Evolutionary conservation across 2,797 vertebrate species (phyloP), one percentile per base, ranked within the genome.

Genomic region (Chelonia mydas): DNA sequence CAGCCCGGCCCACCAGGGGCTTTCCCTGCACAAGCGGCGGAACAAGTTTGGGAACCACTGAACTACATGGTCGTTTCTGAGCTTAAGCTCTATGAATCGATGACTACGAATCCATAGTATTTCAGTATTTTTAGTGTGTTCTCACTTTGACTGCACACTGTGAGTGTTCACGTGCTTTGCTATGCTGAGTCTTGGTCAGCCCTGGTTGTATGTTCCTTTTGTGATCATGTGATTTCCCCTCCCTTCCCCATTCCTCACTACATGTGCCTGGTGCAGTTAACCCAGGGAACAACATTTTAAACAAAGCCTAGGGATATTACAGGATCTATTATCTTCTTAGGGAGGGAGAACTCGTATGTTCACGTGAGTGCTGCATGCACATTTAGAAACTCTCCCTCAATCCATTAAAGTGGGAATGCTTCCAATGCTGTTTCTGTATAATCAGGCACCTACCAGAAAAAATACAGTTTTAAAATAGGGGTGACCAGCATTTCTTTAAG

Each of bases 351-450:
- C 16, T 95, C 6, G 15, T 59, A n/a, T 37, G 50, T 50, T 88
- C 37, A 41, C 47, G 55, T 95, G 16, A 88, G 11, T 45, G 49
- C 53, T 80, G 12, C 53, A 23, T 74, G 13, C 11, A 76, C 4
- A 25, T 78, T 81, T 55, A 92, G 77, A 55, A n/a, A 83, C 2
- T n/a, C 19, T 94, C 85, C 7, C 21, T 87, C 59, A n/a, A 82
- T 50, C 15, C 50, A 13, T 51, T 83, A 68, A 19, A 50, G 47
- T 49, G 45, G 47, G 54, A 49, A 59, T 86, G 21, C 87, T 90
- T 95, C 87, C 74, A 78, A 21, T 37, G 81, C 23, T 49, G 10
- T 51, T 83, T 89, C 41, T 93, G 87, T 28, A 27, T 84, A 90
- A n/a, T 61, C 28, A 33, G 31, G 31, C 11, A 33, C 31, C 13